Evolutionary conservation across 2,797 vertebrate species (phyloP).

Genomic region (Hyperoplus immaculatus): DNA sequence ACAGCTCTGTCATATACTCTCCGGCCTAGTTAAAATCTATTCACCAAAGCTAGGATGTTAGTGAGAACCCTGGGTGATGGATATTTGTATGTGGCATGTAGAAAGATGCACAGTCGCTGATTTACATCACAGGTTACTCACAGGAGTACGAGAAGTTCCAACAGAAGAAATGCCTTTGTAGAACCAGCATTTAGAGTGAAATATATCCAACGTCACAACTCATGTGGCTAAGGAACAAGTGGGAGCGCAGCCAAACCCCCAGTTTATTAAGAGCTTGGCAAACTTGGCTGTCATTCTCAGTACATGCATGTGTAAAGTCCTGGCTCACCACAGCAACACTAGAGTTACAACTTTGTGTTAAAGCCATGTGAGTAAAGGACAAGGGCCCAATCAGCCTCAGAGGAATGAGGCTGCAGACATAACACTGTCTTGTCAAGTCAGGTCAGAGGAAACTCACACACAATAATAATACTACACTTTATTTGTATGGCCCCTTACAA

Average conservation of each 20-base stretch:
- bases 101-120: not conserved
- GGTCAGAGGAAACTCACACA: constrained; percentile 26
- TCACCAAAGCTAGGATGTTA: not conserved
- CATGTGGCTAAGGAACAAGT: constrained; percentile 3
- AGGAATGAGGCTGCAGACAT: constrained; percentile 5
- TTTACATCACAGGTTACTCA: constrained; percentile 5
- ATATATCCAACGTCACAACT: not conserved
- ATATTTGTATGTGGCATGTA: not conserved
- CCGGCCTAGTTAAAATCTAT: constrained; percentile 1
- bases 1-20: not conserved
- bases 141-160: not conserved
- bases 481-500: too few relatives aligned
- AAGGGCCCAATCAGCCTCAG: not conserved
- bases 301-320: constrained; percentile 26
- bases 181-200: constrained; percentile 2
- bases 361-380: constrained; percentile 27
- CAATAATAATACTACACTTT: too few relatives aligned
- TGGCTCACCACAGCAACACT: constrained; percentile 41
- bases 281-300: constrained; percentile 42
- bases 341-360: constrained; percentile 3
- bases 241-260: constrained; percentile 9
- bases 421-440: constrained; percentile 24
- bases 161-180: not conserved
- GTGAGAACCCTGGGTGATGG: not conserved
- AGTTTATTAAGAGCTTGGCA: constrained; percentile 49